Evolutionary conservation across 2,888 invertebrate genomes (phyloP), one percentile per base, ranked within the genome.

Genomic region (Carcina quercana): DNA sequence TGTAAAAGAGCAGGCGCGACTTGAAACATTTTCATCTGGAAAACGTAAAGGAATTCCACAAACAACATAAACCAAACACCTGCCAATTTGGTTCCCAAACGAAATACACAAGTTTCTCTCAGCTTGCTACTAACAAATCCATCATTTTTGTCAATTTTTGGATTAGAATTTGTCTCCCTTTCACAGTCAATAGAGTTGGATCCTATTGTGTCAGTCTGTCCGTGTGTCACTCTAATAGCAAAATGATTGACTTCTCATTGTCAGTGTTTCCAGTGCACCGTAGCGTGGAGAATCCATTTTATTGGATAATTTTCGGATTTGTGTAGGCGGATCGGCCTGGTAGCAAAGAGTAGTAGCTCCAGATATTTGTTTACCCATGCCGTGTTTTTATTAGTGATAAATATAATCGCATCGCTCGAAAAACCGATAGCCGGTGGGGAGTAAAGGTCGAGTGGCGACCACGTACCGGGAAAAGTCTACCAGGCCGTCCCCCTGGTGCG

Each of bases 61-160:
- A n/a, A n/a, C n/a, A n/a, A n/a, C n/a, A n/a, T 29, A 37, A 31
- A 30, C 36, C 22, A 30, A 34, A 38, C 52, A 50, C 47, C 49
- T 50, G 50, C 40, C 38, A 19, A 12, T 26, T 33, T 32, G 6
- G 10, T 20, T 7, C 13, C 17, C 28, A 13, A 11, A 27, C 13
- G 5, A 10, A 26, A 5, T 12, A 11, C 17, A 11, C 11, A 13
- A 28, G 31, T 37, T 50, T 51, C 54, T 46, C n/a, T n/a, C n/a
- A n/a, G n/a, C n/a, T n/a, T n/a, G n/a, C n/a, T n/a, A n/a, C n/a
- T 56, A 55, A 61, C 51, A 52, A 68, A 73, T 73, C 73, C 67
- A 74, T 76, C 69, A 72, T 65, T 61, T n/a, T n/a, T n/a, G n/a
- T n/a, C n/a, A n/a, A n/a, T n/a, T n/a, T 62, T 54, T 49, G 50